phyloP scores from a whole-genome alignment of 2,797 vertebrate genomes.

The Squalus acanthias region DNA sequence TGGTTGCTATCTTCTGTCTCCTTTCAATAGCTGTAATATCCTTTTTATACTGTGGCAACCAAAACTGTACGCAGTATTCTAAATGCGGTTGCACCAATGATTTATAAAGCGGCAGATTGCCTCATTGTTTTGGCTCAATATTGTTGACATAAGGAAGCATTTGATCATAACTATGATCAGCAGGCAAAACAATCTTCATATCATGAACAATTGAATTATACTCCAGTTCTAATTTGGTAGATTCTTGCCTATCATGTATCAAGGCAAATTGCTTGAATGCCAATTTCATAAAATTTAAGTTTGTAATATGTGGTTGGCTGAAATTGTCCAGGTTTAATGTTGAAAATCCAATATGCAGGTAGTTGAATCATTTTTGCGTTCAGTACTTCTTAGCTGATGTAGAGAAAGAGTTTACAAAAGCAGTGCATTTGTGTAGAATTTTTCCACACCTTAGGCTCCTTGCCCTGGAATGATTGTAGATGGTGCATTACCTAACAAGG shows the following conservation, averaged over 20 bases:
- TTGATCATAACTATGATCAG: not conserved
- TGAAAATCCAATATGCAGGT: not conserved
- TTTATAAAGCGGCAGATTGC: too few species aligned
- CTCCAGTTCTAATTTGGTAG: not conserved
- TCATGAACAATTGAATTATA: not conserved
- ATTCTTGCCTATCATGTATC: not conserved
- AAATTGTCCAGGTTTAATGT: constrained; percentile 16
- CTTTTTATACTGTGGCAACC: not conserved
- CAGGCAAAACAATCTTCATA: not conserved
- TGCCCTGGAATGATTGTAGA: constrained; percentile 2
- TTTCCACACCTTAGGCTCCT: not conserved
- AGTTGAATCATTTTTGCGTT: not conserved
- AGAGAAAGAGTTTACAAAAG: not conserved
- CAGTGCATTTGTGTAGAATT: not conserved
- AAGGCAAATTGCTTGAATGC: not conserved
- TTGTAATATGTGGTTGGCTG: not conserved
- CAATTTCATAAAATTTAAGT: not conserved
- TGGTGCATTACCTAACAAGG: not conserved
- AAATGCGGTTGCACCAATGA: not conserved
- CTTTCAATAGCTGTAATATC: too few species aligned
- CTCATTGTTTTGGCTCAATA: not conserved
- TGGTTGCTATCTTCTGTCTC: not conserved
- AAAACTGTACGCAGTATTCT: not conserved
- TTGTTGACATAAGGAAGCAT: not conserved
- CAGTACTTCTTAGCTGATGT: not conserved